Percentiles rank a stretch among this genome's conserved stretches.
phyloP scores from a whole-genome alignment of 2,797 vertebrate species.

The Rhadinocentrus ornatus region DNA sequence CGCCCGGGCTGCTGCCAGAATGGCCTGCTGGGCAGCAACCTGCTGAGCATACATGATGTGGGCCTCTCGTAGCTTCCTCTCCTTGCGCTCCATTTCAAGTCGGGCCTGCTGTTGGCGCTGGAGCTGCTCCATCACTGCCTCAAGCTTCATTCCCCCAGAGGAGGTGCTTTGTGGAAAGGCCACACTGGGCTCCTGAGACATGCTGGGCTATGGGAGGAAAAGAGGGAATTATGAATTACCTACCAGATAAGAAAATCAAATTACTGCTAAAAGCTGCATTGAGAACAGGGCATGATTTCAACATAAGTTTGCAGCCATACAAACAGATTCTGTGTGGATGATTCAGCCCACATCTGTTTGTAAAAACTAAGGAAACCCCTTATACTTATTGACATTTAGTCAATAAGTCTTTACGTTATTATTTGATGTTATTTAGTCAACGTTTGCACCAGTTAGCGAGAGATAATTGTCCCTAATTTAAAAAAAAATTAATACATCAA shows the following conservation, averaged over 20 bases:
- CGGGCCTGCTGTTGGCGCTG: conserved; percentile 89
- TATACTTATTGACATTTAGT: not conserved
- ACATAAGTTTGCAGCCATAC: not conserved
- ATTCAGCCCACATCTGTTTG: not conserved
- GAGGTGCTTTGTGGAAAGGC: conserved; percentile 84
- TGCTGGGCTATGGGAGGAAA: conserved; percentile 69
- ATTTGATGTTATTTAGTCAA: too few relatives aligned
- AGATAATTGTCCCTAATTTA: not conserved
- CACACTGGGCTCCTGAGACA: conserved; percentile 83
- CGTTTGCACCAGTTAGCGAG: not conserved
- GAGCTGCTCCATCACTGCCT: conserved; percentile 94
- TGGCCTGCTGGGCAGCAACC: conserved; percentile 88
- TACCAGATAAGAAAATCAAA: conserved; percentile 42
- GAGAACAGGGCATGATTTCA: not conserved
- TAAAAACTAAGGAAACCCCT: not conserved
- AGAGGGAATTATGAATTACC: conserved; percentile 44
- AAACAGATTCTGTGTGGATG: not conserved
- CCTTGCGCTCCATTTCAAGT: conserved; percentile 90
- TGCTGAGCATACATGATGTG: conserved; percentile 92
- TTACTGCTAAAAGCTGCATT: conserved; percentile 12
- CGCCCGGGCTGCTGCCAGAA: conserved; percentile 85
- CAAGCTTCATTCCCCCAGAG: conserved; percentile 89
- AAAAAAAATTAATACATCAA: not conserved
- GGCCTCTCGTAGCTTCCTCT: conserved; percentile 88
- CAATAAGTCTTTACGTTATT: too few relatives aligned